Percentiles rank a stretch among this genome's conserved stretches.
phyloP scores from a whole-genome alignment of 1,140 invertebrate genomes.

The Drosophila repleta region DNA sequence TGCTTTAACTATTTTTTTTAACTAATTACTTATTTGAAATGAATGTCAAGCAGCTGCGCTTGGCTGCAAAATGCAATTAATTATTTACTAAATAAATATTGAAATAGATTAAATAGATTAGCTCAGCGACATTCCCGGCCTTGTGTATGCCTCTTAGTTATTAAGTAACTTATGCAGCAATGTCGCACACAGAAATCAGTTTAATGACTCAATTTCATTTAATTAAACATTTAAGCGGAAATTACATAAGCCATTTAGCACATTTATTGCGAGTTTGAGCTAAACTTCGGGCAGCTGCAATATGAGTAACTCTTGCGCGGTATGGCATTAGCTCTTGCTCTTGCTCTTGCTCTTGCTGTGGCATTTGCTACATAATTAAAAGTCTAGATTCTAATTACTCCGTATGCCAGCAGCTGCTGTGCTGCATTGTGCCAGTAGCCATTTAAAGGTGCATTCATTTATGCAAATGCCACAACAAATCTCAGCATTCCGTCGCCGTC shows the following conservation, averaged over 20 bases:
- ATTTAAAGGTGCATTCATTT: conserved; percentile 74
- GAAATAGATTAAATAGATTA: neutral
- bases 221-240: conserved; percentile 68
- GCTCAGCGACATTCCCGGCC: conserved; percentile 7
- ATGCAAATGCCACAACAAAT: conserved; percentile 76
- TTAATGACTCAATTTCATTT: conserved; percentile 76
- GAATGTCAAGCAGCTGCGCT: no score
- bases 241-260: conserved; percentile 76
- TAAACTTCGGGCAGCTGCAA: conserved; percentile 21
- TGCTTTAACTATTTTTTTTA: no score
- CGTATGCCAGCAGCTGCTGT: neutral
- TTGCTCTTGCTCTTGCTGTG: conserved; percentile 5
- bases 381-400: conserved; percentile 65
- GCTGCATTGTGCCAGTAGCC: conserved; percentile 65
- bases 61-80: no score
- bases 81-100: no score
- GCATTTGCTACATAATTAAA: conserved; percentile 67
- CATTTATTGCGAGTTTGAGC: conserved; percentile 58
- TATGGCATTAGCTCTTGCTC: conserved; percentile 2
- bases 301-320: conserved; percentile 1
- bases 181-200: conserved; percentile 34
- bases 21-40: no score
- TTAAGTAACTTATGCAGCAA: conserved; percentile 21
- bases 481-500: conserved; percentile 18
- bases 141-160: conserved; percentile 8